A percentile compares a stretch with the other conserved stretches of the same genome.
Evolutionary conservation across 2,888 invertebrate species (phyloP).

Genomic region (Boloria selene): DNA sequence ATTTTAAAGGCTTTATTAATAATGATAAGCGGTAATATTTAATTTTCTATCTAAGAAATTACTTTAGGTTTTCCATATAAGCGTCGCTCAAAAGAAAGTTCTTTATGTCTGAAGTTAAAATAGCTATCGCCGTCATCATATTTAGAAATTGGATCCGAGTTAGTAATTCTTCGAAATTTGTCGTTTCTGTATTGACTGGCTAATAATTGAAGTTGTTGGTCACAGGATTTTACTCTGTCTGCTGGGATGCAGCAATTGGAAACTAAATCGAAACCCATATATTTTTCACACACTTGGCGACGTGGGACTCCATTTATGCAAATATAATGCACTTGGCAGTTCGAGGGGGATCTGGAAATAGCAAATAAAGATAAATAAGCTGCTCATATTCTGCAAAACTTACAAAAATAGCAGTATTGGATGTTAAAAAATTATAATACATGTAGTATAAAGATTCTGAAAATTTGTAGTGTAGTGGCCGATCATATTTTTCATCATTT

Average conservation of each 20-base stretch:
- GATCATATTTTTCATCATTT: no score
- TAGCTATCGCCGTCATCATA: constrained; percentile 14
- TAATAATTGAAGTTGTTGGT: not conserved
- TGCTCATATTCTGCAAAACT: no score
- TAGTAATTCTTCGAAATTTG: not conserved
- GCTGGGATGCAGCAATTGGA: not conserved
- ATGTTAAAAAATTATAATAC: no score
- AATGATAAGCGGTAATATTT: no score
- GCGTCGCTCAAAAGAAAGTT: not conserved
- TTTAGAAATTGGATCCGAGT: not conserved
- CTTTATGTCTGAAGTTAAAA: not conserved
- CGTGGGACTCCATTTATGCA: constrained; percentile 16
- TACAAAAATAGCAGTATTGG: no score
- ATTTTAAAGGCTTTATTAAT: no score
- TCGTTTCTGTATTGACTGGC: not conserved
- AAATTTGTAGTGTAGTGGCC: no score
- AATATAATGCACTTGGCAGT: constrained; percentile 8
- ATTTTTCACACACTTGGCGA: constrained; percentile 4
- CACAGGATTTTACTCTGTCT: not conserved
- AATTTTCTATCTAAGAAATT: not conserved
- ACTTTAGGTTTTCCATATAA: not conserved
- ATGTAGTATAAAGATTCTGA: no score
- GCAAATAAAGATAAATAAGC: not conserved
- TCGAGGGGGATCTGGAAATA: constrained; percentile 3
- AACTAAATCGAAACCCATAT: not conserved